Conservation (phyloP, 2,888 invertebrate species). For the Augiades crinisus region DNA sequence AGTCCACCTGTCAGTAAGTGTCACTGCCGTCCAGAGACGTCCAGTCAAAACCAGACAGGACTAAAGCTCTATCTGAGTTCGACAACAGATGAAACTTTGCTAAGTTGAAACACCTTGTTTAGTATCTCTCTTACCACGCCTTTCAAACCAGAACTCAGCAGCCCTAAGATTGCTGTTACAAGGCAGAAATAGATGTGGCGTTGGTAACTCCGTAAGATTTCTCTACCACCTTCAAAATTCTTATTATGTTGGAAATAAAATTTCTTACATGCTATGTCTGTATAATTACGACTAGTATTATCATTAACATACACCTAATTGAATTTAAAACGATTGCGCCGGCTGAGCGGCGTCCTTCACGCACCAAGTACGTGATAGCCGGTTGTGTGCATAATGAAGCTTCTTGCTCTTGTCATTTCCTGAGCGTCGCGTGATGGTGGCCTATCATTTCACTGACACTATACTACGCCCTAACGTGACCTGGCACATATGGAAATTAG, state of each 20-base stretch:
- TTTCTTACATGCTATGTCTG: no score
- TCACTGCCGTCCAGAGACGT: background rate
- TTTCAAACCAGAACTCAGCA: background rate
- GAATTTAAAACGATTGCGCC: conserved; percentile 4
- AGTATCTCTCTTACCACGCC: background rate
- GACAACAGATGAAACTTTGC: background rate
- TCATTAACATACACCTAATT: no score
- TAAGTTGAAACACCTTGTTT: background rate
- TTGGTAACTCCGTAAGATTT: no score
- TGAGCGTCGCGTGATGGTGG: conserved; percentile 24
- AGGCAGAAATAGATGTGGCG: no score
- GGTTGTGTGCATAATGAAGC: conserved; percentile 8
- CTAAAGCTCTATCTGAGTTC: background rate
- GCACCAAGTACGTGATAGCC: conserved; percentile 3
- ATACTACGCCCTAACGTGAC: background rate
- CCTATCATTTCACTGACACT: conserved; percentile 13
- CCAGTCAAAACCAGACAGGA: background rate
- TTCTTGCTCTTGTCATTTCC: conserved; percentile 27
- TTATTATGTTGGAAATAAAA: no score
- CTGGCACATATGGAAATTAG: background rate
- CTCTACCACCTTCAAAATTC: no score
- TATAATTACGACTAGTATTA: no score
- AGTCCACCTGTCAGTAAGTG: background rate
- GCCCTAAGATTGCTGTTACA: no score
- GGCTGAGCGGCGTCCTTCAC: conserved; percentile 4